These are phyloP conservation scores for Peribatodes rhomboidaria DNA, from an alignment of 2,888 invertebrate genomes.

Conservation along the genomic window DNA sequence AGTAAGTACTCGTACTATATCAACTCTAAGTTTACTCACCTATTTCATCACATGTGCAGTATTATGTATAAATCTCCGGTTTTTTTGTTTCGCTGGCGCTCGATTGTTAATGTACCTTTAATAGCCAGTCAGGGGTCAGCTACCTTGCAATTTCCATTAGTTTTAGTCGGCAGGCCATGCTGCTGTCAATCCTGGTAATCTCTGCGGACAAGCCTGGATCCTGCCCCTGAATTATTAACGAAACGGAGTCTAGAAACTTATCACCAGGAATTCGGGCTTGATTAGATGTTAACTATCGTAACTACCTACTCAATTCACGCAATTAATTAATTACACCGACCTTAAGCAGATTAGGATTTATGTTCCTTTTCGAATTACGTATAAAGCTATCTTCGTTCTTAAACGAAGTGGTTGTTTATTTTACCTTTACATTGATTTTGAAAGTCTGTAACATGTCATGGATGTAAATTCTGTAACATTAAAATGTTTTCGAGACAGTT, in stretches of 20 bases:
- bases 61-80: background rate
- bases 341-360: background rate
- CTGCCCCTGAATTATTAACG: constrained; percentile 29
- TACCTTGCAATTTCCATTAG: constrained; percentile 29
- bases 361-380: no score
- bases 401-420: no score
- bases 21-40: no score
- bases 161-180: constrained; percentile 17
- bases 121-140: constrained; percentile 1
- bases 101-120: background rate
- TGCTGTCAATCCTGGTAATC: constrained; percentile 34
- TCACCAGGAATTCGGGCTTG: constrained; percentile 7
- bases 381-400: no score
- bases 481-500: no score
- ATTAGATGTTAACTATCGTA: constrained; percentile 3
- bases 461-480: no score
- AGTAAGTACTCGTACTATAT: no score
- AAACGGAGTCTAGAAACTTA: constrained; percentile 15
- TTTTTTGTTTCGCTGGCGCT: background rate
- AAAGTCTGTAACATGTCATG: no score
- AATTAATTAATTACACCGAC: background rate
- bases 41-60: background rate
- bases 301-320: background rate
- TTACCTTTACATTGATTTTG: no score
- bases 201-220: constrained; percentile 30